These are phyloP conservation scores for Otus sunia DNA, from an alignment of 2,113 vertebrate species.

Conservation along the genomic window DNA sequence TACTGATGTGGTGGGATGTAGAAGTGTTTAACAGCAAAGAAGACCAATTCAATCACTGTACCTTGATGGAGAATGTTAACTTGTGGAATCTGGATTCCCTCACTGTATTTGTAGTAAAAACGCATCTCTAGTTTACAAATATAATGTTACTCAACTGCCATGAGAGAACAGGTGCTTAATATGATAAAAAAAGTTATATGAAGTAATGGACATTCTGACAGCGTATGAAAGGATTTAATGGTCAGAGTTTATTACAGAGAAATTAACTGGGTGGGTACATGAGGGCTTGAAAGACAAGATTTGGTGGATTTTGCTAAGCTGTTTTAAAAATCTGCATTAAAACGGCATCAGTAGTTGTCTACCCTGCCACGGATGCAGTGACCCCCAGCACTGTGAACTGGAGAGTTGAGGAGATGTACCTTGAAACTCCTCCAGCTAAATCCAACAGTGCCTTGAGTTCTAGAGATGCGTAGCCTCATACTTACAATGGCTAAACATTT, in stretches of 20 bases:
- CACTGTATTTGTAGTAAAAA: constrained; percentile 50
- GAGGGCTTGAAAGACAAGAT: neutral
- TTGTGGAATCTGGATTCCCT: neutral
- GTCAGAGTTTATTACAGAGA: neutral
- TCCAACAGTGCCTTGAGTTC: neutral
- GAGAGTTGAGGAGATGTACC: neutral
- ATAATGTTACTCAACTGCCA: neutral
- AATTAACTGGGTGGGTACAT: neutral
- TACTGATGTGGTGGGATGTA: neutral
- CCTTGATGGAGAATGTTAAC: constrained; percentile 1
- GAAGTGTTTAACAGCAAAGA: constrained; percentile 25
- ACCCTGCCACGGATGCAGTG: neutral
- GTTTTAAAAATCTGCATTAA: neutral
- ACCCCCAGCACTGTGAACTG: neutral
- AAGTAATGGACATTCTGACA: neutral
- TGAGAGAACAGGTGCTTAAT: neutral
- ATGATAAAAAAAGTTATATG: neutral
- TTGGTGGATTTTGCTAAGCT: neutral
- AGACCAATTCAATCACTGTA: constrained; percentile 2
- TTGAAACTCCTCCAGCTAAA: neutral
- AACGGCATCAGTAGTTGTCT: neutral
- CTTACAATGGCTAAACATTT: neutral
- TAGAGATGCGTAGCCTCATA: neutral
- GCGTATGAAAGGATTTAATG: neutral
- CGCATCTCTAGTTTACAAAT: constrained; percentile 35